Base-by-base conservation (phyloP, 2,888 invertebrate genomes). In the Tachystola acroxantha region DNA sequence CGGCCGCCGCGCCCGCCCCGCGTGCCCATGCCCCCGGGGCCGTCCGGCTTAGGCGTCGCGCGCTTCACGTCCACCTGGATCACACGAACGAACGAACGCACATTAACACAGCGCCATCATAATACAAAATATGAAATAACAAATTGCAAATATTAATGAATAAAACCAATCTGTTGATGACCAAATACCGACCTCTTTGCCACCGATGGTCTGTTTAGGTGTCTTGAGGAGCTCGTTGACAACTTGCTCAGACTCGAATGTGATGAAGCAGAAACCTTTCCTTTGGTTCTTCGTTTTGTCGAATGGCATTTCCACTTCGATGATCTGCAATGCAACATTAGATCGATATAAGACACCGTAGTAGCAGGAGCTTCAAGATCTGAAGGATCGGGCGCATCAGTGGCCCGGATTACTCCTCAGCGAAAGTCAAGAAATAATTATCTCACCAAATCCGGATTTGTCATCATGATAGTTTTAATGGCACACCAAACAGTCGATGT, bases 181-280 rank as follows among this genome's bases (percentile, higher is more conserved):
- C 11, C 4, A 20, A 20, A 20, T 49, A 72, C 86, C 66, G 64
- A 94, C 95, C 90, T 97, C 97, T 86, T 97, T 96, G 52, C 95
- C 96, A 52, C 94, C 95, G 56, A 97, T 96, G 35, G 93, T 94
- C 78, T 97, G 97, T 81, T 97, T 97, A 9, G 96, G 95, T 35
- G 94, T 95, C 78, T 96, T 97, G 43, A 96, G 88, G 35, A 97
- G 89, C 74, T 96, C 96, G 64, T 96, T 96, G 19, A 97, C 97
- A 36, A 96, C 94, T 78, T 96, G 95, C 79, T 97, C 97, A 19
- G 95, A 95, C 72, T 98, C 98, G 67, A 98, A 98, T 51, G 98
- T 98, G 73, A 98, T 96, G 80, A 98, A 98, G 75, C 97, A 98
- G 90, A 98, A 98, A 43, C 95, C 96, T 88, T 98, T 95, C 61